phyloP scores from a whole-genome alignment of 2,888 invertebrate species.

The Tupiocoris notatus region DNA sequence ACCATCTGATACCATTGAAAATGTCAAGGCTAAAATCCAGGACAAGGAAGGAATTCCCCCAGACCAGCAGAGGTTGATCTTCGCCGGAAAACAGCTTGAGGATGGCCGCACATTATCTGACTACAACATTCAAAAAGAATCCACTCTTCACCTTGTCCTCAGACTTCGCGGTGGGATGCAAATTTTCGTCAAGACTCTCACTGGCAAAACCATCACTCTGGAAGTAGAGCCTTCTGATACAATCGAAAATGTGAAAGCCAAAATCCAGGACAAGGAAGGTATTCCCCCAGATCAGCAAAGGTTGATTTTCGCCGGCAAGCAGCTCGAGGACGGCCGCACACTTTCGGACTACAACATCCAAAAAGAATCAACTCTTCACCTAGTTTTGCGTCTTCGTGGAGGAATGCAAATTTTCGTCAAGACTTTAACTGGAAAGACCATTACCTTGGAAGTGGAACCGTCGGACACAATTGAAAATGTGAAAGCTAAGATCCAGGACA shows the following conservation, averaged over 20 bases:
- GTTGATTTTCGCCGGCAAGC: conserved; percentile 62
- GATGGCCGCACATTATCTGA: conserved; percentile 60
- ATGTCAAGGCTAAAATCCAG: conserved; percentile 28
- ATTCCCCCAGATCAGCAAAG: conserved; percentile 57
- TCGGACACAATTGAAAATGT: conserved; percentile 39
- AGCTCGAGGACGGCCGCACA: conserved; percentile 63
- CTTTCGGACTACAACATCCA: conserved; percentile 62
- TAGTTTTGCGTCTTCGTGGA: conserved; percentile 43
- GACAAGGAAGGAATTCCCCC: conserved; percentile 61
- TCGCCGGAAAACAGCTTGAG: conserved; percentile 61
- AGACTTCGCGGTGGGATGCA: conserved; percentile 62
- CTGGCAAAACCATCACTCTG: conserved; percentile 57
- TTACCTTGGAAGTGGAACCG: conserved; percentile 51
- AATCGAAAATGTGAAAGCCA: conserved; percentile 62
- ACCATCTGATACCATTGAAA: conserved; percentile 51
- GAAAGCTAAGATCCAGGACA: conserved; percentile 52
- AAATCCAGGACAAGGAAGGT: conserved; percentile 56
- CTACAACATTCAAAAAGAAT: conserved; percentile 52
- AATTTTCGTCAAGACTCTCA: conserved; percentile 59
- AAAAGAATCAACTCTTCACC: conserved; percentile 53
- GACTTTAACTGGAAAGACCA: conserved; percentile 58
- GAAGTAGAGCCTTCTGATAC: conserved; percentile 62
- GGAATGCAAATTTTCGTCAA: conserved; percentile 62
- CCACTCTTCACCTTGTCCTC: conserved; percentile 53
- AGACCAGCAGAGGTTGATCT: conserved; percentile 52